Conservation (phyloP, 2,113 vertebrate species). For the Tricholaema leucomelas region DNA sequence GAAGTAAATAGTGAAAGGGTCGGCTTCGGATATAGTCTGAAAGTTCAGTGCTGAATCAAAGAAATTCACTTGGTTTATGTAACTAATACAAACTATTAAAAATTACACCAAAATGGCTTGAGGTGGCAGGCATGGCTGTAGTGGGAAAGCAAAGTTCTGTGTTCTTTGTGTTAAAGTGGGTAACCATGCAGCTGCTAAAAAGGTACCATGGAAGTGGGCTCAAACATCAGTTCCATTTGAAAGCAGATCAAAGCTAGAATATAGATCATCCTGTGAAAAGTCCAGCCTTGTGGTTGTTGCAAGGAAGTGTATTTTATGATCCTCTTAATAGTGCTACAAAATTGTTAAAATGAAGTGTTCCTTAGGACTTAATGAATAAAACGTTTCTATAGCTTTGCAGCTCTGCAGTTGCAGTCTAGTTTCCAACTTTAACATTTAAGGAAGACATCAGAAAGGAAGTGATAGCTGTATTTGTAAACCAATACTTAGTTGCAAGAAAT, state of each 20-base stretch:
- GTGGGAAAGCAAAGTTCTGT: background rate
- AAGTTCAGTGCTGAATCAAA: background rate
- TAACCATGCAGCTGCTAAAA: accelerated
- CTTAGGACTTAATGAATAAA: background rate
- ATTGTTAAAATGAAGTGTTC: background rate
- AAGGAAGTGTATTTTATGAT: background rate
- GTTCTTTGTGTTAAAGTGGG: background rate
- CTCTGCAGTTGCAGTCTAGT: background rate
- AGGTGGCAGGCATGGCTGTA: background rate
- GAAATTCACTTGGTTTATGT: background rate
- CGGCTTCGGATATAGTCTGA: background rate
- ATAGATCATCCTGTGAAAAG: background rate
- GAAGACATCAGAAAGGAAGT: background rate
- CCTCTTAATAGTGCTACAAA: background rate
- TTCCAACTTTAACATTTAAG: background rate
- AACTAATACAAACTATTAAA: background rate
- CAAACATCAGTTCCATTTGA: background rate
- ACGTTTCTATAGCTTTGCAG: background rate
- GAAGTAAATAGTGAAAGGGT: background rate
- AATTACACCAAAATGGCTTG: background rate
- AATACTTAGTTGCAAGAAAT: background rate
- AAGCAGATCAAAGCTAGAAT: background rate
- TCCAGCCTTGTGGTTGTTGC: background rate
- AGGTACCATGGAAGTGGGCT: background rate
- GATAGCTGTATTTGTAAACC: background rate